Evolutionary conservation across 2,797 vertebrate genomes (phyloP), one percentile per base, ranked within the genome.

Genomic region (Pteronotus mesoamericanus): DNA sequence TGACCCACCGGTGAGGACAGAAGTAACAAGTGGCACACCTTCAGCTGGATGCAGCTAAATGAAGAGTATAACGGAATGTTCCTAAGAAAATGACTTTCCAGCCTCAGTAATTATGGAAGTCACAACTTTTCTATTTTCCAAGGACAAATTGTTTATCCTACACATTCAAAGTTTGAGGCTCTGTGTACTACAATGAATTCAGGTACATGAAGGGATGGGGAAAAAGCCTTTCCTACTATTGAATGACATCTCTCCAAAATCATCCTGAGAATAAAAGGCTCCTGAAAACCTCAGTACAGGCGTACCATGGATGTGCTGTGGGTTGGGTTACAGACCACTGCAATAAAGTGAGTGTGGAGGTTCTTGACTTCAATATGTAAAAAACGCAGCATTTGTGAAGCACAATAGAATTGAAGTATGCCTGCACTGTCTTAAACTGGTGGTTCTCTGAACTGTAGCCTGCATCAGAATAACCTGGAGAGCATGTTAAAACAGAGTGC

Each of bases 21-120:
- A 14, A 92, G 51, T 26, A 29, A 88, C 86, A 86, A 90, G 64
- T 96, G 98, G 93, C 46, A 78, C 74, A 78, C 26, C 94, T 78
- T 77, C 78, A 68, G 53, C 59, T 94, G 34, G 91, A 72, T 69
- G 82, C 37, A 95, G 78, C 77, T 95, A 97, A 97, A 96, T 83
- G 53, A 97, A 84, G 77, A 97, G 53, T 91, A 29, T 19, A 97
- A 89, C 80, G 94, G 55, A 77, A 72, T 22, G 32, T 68, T 48
- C 72, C 29, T 48, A 42, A 94, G 68, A 97, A 72, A 59, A 75
- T 86, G 53, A 64, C 96, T 97, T 93, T 90, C 51, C 90, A 97
- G 79, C 48, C 68, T 96, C 53, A 34, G 32, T 93, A 84, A 95
- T 95, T 97, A 97, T 93, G 94, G 75, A 97, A 97, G 89, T 80